A percentile compares a stretch with the other conserved stretches of the same genome.
These are phyloP conservation scores for Thryonomys swinderianus DNA, from an alignment of 2,113 vertebrate species.

Conservation along the genomic window DNA sequence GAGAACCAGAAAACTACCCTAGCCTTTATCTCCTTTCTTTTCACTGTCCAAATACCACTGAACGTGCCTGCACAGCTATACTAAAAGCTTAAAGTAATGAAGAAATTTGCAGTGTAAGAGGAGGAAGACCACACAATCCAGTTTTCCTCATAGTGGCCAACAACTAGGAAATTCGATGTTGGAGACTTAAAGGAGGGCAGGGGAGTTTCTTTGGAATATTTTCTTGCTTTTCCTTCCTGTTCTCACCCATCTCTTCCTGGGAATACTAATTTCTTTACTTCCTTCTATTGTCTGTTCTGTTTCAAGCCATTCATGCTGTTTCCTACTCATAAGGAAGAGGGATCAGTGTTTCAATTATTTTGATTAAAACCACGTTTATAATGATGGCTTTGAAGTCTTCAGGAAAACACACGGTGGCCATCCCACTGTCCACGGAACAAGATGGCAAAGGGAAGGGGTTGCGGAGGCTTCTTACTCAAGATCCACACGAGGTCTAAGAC, in stretches of 20 bases:
- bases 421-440: background rate
- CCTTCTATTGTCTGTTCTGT: background rate
- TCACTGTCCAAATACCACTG: background rate
- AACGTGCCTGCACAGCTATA: background rate
- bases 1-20: background rate
- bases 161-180: background rate
- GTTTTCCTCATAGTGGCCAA: background rate
- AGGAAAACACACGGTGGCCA: background rate
- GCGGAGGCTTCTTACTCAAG: background rate
- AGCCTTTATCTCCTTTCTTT: background rate
- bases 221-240: background rate
- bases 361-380: conserved; percentile 17
- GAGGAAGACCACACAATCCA: background rate
- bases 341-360: background rate
- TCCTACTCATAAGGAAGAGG: background rate
- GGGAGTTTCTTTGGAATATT: background rate
- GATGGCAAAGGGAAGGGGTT: background rate
- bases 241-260: background rate
- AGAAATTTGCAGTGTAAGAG: background rate
- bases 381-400: background rate
- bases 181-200: background rate
- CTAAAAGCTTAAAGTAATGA: background rate
- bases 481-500: background rate
- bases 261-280: background rate
- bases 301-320: background rate